phyloP scores from a whole-genome alignment of 2,888 invertebrate species.

The Platycheirus rosarum region DNA sequence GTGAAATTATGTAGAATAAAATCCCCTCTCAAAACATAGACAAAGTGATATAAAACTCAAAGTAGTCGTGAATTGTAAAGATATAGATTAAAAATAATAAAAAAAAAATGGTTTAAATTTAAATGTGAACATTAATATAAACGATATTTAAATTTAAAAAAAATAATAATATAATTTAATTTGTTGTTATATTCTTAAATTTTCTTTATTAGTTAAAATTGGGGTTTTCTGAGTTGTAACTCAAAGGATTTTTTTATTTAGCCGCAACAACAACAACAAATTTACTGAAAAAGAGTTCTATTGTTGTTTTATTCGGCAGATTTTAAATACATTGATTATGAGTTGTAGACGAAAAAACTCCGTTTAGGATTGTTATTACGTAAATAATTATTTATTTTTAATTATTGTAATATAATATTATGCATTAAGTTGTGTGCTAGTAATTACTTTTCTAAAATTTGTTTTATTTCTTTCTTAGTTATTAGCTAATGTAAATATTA shows the following conservation, averaged over 20 bases:
- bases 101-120: conserved; percentile 15
- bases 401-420: conserved; percentile 55
- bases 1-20: conserved; percentile 36
- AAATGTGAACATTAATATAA: conserved; percentile 37
- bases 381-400: conserved; percentile 64
- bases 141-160: neutral
- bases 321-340: no score
- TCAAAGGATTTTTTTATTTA: no score
- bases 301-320: conserved; percentile 8
- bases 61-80: conserved; percentile 54
- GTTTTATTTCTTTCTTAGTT: neutral
- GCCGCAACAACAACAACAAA: no score
- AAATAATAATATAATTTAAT: conserved; percentile 31
- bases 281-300: no score
- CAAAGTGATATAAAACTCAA: conserved; percentile 60
- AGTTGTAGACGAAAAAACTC: no score
- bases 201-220: no score
- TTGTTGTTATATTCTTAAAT: conserved; percentile 58
- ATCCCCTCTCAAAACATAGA: conserved; percentile 41
- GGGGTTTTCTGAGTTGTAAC: no score
- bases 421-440: conserved; percentile 28
- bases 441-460: neutral
- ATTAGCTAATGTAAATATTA: neutral
- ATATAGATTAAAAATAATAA: conserved; percentile 22
- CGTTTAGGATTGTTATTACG: no score